These are phyloP conservation scores for Aleiodes leptofemur DNA, from an alignment of 2,888 invertebrate species.

Conservation along the genomic window DNA sequence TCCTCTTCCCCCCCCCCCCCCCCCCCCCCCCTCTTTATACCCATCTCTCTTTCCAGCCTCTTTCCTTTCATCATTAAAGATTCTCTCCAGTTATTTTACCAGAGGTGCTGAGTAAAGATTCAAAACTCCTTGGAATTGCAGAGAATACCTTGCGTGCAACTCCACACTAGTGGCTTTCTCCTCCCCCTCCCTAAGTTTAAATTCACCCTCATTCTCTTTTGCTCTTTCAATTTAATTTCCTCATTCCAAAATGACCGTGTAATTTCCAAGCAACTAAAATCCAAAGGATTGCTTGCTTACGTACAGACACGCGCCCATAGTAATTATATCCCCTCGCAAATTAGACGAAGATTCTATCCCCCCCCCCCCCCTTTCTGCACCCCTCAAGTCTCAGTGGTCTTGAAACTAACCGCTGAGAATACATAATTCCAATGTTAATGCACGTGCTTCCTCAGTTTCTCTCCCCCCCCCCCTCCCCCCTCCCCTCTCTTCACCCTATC, in stretches of 20 bases:
- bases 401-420: no score
- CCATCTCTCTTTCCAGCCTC: not conserved
- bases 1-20: not conserved
- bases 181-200: not conserved
- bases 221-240: slow-evolving; percentile 12
- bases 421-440: no score
- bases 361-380: no score
- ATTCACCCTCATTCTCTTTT: not conserved
- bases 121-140: no score
- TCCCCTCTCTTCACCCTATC: not conserved
- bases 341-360: not conserved
- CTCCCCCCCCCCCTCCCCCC: no score
- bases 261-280: slow-evolving; percentile 3
- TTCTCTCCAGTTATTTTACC: not conserved
- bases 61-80: slow-evolving; percentile 10
- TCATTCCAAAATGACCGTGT: not conserved
- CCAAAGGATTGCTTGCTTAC: slow-evolving; percentile 1
- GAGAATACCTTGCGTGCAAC: slow-evolving; percentile 7
- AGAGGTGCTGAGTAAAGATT: not conserved
- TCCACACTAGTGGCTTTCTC: not conserved
- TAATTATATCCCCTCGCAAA: slow-evolving; percentile 24
- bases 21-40: not conserved
- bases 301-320: not conserved
- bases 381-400: no score
- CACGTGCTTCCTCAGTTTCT: no score